Base-by-base conservation (phyloP, 2,888 invertebrate genomes). In the Folsomia manolachei region DNA sequence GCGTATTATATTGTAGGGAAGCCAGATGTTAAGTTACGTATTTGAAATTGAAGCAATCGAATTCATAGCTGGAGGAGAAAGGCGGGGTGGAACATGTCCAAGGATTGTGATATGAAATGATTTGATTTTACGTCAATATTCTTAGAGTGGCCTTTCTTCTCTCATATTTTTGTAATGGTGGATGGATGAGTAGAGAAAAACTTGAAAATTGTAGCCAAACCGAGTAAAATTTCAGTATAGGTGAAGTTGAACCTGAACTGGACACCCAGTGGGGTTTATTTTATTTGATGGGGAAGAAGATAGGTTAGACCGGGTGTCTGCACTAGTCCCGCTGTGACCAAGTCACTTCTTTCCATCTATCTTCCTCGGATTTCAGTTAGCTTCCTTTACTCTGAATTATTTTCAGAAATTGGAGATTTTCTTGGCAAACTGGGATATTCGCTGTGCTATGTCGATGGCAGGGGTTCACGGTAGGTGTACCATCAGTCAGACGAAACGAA, bases 291-390 rank as follows among this genome's bases (percentile, higher is more conserved):
- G 27, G 9, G 27, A 39, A 66, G n/a, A 67, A 4, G 60, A 67
- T 67, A 9, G 66, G 64, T n/a, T 66, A n/a, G n/a, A n/a, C n/a
- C n/a, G n/a, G n/a, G n/a, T 56, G 67, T 60, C 65, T 52, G 23
- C 51, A 52, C n/a, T 52, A 64, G n/a, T 26, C 67, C 67, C 27
- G 67, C 67, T 67, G 67, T 56, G 67, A 60, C 56, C 53, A 53
- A 67, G 26, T 67, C 67, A 56, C 53, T 60, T 26, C 26, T 21
- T 25, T 67, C 67, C 25, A 56, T 67, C 60, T 67, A 67, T 67
- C 67, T 67, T 39, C 53, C 67, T 67, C 67, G 1, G 67, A 67
- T 67, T 67, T 67, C 67, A 39, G 56, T 56, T 56, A 19, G 19
- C 21, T 56, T 56, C 21, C 56, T 4, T 56, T 21, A 11, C 56